Evolutionary conservation across 2,113 vertebrate genomes (phyloP).

Genomic region (Sclerurus mexicanus): DNA sequence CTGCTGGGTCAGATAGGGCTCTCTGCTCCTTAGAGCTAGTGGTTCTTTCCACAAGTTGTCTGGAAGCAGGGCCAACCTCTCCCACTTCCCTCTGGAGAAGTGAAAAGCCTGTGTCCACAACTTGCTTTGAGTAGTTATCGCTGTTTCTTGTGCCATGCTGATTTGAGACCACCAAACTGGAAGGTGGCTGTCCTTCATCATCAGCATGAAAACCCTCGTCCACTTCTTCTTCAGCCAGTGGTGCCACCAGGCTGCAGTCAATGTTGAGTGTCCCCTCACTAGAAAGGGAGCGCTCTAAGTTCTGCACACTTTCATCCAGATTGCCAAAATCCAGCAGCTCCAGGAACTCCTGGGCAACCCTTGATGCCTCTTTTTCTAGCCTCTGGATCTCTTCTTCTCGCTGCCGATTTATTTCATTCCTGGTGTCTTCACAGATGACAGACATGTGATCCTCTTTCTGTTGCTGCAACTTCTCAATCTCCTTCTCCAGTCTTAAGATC

Average conservation of each 20-base stretch:
- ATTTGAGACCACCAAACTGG: slow-evolving; percentile 57
- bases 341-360: slow-evolving; percentile 87
- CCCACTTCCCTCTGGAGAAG: not conserved
- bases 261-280: slow-evolving; percentile 85
- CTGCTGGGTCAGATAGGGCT: not conserved
- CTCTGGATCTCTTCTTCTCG: slow-evolving; percentile 86
- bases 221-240: slow-evolving; percentile 83
- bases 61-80: not conserved
- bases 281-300: slow-evolving; percentile 79
- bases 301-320: slow-evolving; percentile 71
- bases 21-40: slow-evolving; percentile 2
- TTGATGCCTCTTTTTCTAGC: slow-evolving; percentile 87
- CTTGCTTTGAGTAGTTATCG: not conserved
- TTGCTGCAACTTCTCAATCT: slow-evolving; percentile 88
- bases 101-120: not conserved
- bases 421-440: slow-evolving; percentile 77
- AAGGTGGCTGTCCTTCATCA: slow-evolving; percentile 75
- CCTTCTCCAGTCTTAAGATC: slow-evolving; percentile 87
- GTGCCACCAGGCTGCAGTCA: slow-evolving; percentile 76
- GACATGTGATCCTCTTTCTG: slow-evolving; percentile 87
- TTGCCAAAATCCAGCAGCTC: slow-evolving; percentile 88
- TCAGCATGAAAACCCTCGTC: slow-evolving; percentile 87
- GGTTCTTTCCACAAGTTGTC: not conserved
- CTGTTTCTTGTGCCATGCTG: not conserved
- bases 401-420: slow-evolving; percentile 79